These are phyloP conservation scores for Sebastes hubbsi DNA, from an alignment of 2,797 vertebrate species.

Conservation along the genomic window DNA sequence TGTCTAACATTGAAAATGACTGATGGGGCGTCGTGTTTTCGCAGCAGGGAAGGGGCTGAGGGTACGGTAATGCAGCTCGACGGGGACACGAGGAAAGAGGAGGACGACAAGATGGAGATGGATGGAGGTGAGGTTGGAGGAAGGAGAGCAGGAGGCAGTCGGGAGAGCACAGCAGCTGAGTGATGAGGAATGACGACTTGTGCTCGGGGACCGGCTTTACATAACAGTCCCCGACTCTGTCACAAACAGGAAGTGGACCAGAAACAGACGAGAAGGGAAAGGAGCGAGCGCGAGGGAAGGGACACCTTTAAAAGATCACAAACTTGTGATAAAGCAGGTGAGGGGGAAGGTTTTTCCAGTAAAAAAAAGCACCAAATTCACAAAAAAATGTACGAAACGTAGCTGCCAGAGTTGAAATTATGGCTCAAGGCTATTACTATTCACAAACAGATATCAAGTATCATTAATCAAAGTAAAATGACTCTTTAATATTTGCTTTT, in stretches of 20 bases:
- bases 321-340: background rate
- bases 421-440: background rate
- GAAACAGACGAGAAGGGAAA: constrained; percentile 34
- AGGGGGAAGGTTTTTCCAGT: background rate
- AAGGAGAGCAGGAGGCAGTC: constrained; percentile 35
- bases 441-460: background rate
- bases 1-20: constrained; percentile 39
- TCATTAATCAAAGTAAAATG: background rate
- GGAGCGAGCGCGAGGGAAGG: background rate
- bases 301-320: constrained; percentile 30
- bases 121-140: constrained; percentile 26
- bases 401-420: background rate
- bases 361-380: background rate
- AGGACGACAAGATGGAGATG: constrained; percentile 8
- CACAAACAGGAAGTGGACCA: constrained; percentile 59
- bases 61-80: constrained; percentile 36
- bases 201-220: constrained; percentile 64
- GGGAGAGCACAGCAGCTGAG: constrained; percentile 42
- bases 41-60: constrained; percentile 6
- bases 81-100: constrained; percentile 45
- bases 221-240: constrained; percentile 56
- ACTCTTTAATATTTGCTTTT: background rate
- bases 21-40: constrained; percentile 36
- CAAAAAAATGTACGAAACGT: background rate
- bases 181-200: constrained; percentile 66